A percentile compares a stretch with the other conserved stretches of the same genome.
Conservation (phyloP, 2,797 vertebrate species). For the Cuculus canorus region DNA sequence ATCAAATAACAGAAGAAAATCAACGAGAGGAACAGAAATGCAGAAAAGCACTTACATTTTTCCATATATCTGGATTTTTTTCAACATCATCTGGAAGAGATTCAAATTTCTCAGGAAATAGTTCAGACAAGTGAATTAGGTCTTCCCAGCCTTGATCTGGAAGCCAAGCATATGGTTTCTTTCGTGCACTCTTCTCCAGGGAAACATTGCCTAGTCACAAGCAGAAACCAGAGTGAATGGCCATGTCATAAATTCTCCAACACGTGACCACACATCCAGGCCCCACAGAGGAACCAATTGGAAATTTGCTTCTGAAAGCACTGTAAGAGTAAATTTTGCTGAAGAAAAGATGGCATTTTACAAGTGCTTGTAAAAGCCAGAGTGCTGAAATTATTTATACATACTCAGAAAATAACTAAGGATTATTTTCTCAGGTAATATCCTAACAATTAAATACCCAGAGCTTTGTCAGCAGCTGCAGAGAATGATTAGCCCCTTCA, state of each 20-base stretch:
- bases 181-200: slow-evolving; percentile 88
- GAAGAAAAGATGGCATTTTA: neutral
- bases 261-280: neutral
- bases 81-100: slow-evolving; percentile 88
- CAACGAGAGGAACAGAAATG: neutral
- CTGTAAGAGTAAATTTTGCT: neutral
- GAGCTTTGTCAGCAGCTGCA: neutral
- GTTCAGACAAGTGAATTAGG: slow-evolving; percentile 84
- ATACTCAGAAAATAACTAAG: neutral
- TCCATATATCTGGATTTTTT: slow-evolving; percentile 81
- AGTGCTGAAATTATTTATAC: neutral
- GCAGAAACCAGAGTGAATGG: neutral
- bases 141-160: slow-evolving; percentile 96
- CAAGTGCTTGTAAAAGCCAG: neutral
- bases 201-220: slow-evolving; percentile 87
- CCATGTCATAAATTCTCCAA: neutral
- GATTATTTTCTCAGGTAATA: neutral
- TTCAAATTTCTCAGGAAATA: slow-evolving; percentile 85
- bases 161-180: slow-evolving; percentile 89
- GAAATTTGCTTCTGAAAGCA: neutral
- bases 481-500: neutral
- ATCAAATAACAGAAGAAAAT: neutral
- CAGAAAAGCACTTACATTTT: slow-evolving; percentile 80
- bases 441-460: neutral
- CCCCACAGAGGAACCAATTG: neutral